A percentile compares a stretch with the other conserved stretches of the same genome.
These are phyloP conservation scores for Serranus cabrilla DNA, from an alignment of 2,797 vertebrate genomes.

Conservation along the genomic window DNA sequence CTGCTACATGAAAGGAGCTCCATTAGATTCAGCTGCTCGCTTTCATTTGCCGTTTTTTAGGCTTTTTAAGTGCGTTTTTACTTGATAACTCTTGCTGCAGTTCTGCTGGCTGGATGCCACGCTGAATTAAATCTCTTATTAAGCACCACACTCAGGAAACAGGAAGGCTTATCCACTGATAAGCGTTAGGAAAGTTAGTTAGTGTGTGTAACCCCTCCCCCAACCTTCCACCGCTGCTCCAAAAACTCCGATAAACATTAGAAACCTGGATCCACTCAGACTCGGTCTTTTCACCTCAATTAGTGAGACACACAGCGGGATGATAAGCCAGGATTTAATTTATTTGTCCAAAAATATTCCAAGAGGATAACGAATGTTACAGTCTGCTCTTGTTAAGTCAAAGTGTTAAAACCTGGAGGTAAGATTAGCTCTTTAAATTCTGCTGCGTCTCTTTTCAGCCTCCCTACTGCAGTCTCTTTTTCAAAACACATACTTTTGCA, in stretches of 20 bases:
- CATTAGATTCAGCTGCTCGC: constrained; percentile 51
- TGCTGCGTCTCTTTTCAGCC: background rate
- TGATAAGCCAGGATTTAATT: constrained; percentile 38
- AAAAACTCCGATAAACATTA: constrained; percentile 52
- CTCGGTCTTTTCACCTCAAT: constrained; percentile 60
- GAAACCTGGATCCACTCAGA: constrained; percentile 33
- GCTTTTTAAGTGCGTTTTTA: background rate
- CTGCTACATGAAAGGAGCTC: constrained; percentile 55
- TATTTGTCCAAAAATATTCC: constrained; percentile 37
- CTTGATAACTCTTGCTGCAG: constrained; percentile 51
- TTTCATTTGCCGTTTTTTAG: constrained; percentile 25
- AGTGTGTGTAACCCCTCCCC: constrained; percentile 38
- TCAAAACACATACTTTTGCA: constrained; percentile 18
- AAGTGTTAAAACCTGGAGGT: constrained; percentile 14
- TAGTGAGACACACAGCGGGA: constrained; percentile 34
- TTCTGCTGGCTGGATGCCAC: constrained; percentile 49
- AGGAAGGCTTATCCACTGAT: constrained; percentile 67
- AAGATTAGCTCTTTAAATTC: constrained; percentile 21
- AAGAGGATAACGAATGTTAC: constrained; percentile 19
- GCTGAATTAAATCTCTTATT: constrained; percentile 66
- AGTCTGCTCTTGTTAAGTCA: constrained; percentile 23
- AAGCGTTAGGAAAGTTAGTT: constrained; percentile 67
- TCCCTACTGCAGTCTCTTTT: background rate
- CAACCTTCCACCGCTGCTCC: constrained; percentile 23
- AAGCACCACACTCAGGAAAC: constrained; percentile 71